Evolutionary conservation across 2,113 vertebrate species (phyloP), one percentile per base, ranked within the genome.

Genomic region (Vombatus ursinus): DNA sequence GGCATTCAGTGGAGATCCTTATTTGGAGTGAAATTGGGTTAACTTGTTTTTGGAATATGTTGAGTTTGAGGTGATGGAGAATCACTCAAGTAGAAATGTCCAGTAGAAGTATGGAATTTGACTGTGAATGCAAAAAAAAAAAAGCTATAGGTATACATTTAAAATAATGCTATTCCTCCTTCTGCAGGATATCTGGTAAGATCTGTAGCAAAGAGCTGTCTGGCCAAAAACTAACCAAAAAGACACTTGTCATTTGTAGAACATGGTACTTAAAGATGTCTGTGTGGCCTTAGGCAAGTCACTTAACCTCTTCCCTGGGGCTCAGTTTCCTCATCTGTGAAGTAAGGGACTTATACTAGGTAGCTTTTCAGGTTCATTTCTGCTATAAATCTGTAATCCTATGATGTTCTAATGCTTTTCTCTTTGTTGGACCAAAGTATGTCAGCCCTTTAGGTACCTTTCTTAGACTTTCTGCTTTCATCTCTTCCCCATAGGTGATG

Each of bases 401-500:
- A 37, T 3, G 31, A 37, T 44, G 5, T 16, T 77, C 61, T 84
- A n/a, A 84, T 44, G n/a, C 19, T 44, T 84, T 84, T 84, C 37
- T 10, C 61, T 50, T 96, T 52, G 94, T 3, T 3, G 0, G 50
- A 53, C 14, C 50, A 89, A 44, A 19, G 37, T 37, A 3, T 2
- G 7, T 6, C 44, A 22, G 37, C 1, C 22, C 1, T 8, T 23
- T 89, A 3, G 0, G 57, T 0, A 50, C 8, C 24, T n/a, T 23
- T 37, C 14, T n/a, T 1, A 16, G 7, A 9, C 3, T 0, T 47
- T 44, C 1, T 1, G 49, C 12, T 37, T 9, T 25, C 25, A 0
- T n/a, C 26, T 52, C 50, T 93, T 94, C 49, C 95, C 93, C 50
- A 7, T 95, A 99, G 99, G 99, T 89, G 99, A 99, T 57, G 99